These are phyloP conservation scores for Smutsia temminckii DNA, from an alignment of 2,797 vertebrate species.

Conservation along the genomic window DNA sequence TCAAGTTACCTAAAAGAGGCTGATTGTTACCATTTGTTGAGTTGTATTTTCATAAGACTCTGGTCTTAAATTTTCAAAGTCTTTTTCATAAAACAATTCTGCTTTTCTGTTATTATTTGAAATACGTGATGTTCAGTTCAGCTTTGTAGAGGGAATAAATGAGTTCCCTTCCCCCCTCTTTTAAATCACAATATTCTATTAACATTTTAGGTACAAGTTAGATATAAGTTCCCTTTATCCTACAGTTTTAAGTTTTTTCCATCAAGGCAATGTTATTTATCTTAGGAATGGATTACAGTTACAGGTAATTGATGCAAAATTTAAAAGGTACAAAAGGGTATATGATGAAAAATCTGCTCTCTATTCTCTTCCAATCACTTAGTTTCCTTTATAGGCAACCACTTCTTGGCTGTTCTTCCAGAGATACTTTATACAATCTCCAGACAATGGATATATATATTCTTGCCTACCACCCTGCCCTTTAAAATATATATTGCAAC, in stretches of 20 bases:
- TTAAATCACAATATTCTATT: background rate
- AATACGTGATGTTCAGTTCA: background rate
- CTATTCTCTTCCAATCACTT: background rate
- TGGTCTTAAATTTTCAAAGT: background rate
- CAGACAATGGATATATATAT: background rate
- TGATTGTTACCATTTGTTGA: background rate
- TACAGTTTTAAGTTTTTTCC: background rate
- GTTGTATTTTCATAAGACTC: background rate
- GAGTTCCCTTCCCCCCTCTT: background rate
- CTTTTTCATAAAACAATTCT: conserved; percentile 16
- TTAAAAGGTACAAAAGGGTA: background rate
- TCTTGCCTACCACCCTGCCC: background rate
- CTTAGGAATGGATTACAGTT: background rate
- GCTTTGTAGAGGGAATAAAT: background rate
- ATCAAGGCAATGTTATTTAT: background rate
- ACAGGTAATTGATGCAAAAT: background rate
- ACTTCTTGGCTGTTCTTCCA: conserved; percentile 5
- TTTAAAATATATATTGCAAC: background rate
- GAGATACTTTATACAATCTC: background rate
- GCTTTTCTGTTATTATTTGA: background rate
- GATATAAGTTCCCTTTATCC: background rate
- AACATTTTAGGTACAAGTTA: background rate
- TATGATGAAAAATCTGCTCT: background rate
- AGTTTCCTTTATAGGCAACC: background rate
- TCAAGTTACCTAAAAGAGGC: background rate